Percentiles rank a stretch among this genome's conserved stretches.
phyloP scores from a whole-genome alignment of 2,113 vertebrate genomes.

The Rana temporaria region DNA sequence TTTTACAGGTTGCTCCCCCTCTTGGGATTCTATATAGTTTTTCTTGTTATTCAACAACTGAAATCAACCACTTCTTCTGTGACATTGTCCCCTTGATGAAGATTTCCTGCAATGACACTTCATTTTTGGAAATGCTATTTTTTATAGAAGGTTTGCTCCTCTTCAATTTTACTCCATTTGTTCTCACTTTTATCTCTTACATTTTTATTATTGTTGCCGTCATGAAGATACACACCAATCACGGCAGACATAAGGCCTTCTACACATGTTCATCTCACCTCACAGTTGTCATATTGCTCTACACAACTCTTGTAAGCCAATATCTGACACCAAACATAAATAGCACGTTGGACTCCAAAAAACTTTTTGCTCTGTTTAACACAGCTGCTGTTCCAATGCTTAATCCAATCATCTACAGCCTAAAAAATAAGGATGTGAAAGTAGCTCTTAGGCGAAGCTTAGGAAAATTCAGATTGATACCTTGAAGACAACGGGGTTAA shows the following conservation, averaged over 20 bases:
- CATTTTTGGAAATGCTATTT: constrained; percentile 43
- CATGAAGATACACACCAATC: constrained; percentile 50
- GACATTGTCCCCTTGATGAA: constrained; percentile 57
- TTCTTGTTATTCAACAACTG: constrained; percentile 53
- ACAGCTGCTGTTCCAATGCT: constrained; percentile 38
- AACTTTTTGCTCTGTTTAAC: constrained; percentile 31
- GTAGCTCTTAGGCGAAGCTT: not conserved
- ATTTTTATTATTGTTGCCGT: constrained; percentile 38
- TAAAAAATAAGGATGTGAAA: constrained; percentile 35
- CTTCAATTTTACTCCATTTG: constrained; percentile 23
- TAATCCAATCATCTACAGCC: constrained; percentile 40
- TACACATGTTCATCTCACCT: constrained; percentile 62
- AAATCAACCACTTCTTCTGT: constrained; percentile 61
- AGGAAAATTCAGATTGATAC: no score
- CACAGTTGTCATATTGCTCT: constrained; percentile 53
- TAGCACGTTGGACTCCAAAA: constrained; percentile 31
- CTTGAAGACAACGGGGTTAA: no score
- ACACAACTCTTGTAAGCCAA: constrained; percentile 59
- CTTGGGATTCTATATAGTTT: not conserved
- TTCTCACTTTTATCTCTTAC: constrained; percentile 55
- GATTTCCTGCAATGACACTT: constrained; percentile 52
- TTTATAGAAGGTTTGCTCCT: constrained; percentile 29
- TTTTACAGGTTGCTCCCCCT: constrained; percentile 34
- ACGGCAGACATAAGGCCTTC: constrained; percentile 58
- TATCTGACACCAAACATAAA: constrained; percentile 52